Base-by-base conservation (phyloP, 1,140 invertebrate genomes). In the Drosophila willistoni region DNA sequence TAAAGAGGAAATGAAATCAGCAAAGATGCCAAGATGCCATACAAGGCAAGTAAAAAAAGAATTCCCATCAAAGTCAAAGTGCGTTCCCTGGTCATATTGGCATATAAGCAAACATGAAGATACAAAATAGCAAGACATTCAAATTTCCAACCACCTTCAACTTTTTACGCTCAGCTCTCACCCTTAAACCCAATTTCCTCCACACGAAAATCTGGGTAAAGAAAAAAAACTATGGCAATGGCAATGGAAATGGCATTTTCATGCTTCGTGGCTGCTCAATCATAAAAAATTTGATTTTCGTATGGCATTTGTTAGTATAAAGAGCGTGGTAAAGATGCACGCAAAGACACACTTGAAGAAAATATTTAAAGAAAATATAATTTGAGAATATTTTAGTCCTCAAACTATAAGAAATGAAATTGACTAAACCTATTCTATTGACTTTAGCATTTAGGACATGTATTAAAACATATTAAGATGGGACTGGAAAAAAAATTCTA, bases 231-330 rank as follows among this genome's bases (percentile, higher is more conserved):
- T 42, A 17, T 14, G 17, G 14, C 14, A 13, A 7, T 41, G 25
- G 34, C 36, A 41, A 51, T 64, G 67, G 74, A 71, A 78, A 82
- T 78, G 79, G 59, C 66, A 68, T 79, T 84, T 85, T 84, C 76
- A 86, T 77, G 83, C 84, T 87, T 55, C 83, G 67, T 86, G 76
- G 69, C 84, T 83, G 83, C 71, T 86, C 83, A 87, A 86, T 86
- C 83, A 87, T 87, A 86, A 83, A 83, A 84, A 86, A 87, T 87
- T 83, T 87, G 84, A 86, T 87, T 86, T 87, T 79, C 83, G 64
- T 71, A 71, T 25, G 67, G 69, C 82, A 79, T 76, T 86, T 65
- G 63, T 61, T 64, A 51, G 22, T 19, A 47, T 17, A 36, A 70
- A 34, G 25, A 41, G 59, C 14, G 25, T 14, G 34, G 41, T 13